phyloP scores from a whole-genome alignment of 2,888 invertebrate species.

The Ophion costatus region DNA sequence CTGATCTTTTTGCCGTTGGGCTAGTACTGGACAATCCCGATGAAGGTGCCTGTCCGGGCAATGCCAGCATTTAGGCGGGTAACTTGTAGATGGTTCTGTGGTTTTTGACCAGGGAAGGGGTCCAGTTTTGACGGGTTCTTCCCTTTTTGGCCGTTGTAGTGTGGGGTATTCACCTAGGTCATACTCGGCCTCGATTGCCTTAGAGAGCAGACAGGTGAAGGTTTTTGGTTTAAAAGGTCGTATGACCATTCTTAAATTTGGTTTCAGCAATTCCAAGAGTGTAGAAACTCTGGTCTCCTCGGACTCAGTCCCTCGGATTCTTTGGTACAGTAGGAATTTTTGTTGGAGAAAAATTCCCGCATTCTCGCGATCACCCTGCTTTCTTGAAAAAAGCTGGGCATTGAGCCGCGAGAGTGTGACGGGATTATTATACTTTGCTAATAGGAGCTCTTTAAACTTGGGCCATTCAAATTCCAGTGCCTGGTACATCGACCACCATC shows the following conservation, averaged over 20 bases:
- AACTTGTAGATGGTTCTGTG: neutral
- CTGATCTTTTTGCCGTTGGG: neutral
- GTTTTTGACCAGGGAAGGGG: neutral
- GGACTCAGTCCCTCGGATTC: neutral
- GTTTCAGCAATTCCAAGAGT: neutral
- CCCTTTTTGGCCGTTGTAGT: neutral
- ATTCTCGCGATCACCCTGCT: neutral
- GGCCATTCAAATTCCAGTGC: constrained; percentile 3
- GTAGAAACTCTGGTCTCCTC: neutral
- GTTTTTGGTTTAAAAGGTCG: neutral
- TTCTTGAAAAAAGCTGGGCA: constrained; percentile 7
- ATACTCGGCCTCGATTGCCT: constrained; percentile 23
- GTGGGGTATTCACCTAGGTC: neutral
- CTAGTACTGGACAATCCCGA: constrained; percentile 11
- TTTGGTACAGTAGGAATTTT: constrained; percentile 5
- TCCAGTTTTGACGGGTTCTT: neutral
- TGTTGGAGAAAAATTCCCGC: constrained; percentile 1
- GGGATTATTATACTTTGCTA: neutral
- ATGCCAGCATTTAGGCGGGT: constrained; percentile 1
- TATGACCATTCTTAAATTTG: neutral
- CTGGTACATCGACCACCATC: neutral
- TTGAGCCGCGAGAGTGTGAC: neutral
- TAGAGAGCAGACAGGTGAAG: neutral
- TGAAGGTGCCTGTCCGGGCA: neutral
- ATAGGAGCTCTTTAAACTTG: neutral